Base-by-base conservation (phyloP, 1,140 invertebrate genomes). In the Sycophaga agraensis region DNA sequence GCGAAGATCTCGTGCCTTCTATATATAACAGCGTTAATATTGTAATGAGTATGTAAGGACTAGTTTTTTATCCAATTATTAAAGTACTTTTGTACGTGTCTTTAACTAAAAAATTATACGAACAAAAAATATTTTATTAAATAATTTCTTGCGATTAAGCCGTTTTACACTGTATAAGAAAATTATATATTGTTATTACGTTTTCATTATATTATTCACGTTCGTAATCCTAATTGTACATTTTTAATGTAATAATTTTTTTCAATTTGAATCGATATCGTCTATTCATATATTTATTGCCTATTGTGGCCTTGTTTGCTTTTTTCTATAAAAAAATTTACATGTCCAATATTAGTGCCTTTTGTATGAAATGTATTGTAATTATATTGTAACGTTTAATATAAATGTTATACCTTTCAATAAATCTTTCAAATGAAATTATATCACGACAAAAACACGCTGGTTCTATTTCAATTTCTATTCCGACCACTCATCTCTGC, bases 1-100 rank as follows among this genome's bases (percentile, higher is more conserved):
- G 17, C 40, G 19, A 17, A 40, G 40, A 40, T 24, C 1, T 19
- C 5, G 45, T 49, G 31, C 45, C 45, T 48, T 57, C 11, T n/a
- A 26, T 19, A n/a, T n/a, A n/a, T n/a, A 48, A 58, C 28, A 39
- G n/a, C 31, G 22, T 28, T 58, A 31, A 31, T 35, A n/a, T 48
- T 45, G 12, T 28, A 46, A 37, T 21, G 37, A 6, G 21, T 34
- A n/a, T 35, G 14, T n/a, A n/a, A n/a, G n/a, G n/a, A n/a, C n/a
- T n/a, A 3, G 2, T 2, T 43, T 26, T 43, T 43, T 24, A 53
- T n/a, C 24, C 28, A 7, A 19, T 37, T n/a, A 39, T 48, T 59
- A 49, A n/a, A n/a, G 31, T 59, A 49, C 40, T 59, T 49, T 49
- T 50, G 21, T 57, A 48, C 16, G 28, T 57, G 55, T 26, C 48